These are phyloP conservation scores for Drosophila pandora DNA, from an alignment of 1,140 invertebrate species.

Conservation along the genomic window DNA sequence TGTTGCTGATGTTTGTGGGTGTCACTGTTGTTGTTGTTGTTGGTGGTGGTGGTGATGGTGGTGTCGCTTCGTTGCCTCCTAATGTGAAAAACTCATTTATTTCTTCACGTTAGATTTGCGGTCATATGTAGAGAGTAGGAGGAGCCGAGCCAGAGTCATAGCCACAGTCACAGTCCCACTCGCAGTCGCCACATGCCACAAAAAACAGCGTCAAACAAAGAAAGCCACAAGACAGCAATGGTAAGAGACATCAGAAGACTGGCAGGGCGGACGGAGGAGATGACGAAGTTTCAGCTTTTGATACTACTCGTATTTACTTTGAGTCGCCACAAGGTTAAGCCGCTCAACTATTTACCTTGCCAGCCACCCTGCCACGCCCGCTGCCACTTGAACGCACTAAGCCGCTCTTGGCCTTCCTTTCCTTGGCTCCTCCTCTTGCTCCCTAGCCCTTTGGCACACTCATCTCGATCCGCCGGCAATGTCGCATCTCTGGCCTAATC, in stretches of 20 bases:
- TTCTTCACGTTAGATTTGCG: conserved; percentile 79
- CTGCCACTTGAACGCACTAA: conserved; percentile 68
- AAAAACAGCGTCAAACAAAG: conserved; percentile 47
- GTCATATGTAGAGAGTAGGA: conserved; percentile 50
- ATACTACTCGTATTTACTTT: conserved; percentile 59
- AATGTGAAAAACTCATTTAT: conserved; percentile 82
- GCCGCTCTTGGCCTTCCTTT: conserved; percentile 30
- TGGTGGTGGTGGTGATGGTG: conserved; percentile 17
- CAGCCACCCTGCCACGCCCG: conserved; percentile 8
- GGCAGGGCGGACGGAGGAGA: neutral
- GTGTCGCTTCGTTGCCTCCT: conserved; percentile 78
- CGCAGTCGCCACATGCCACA: conserved; percentile 16
- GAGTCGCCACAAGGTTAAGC: conserved; percentile 70
- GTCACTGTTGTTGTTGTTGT: conserved; percentile 18
- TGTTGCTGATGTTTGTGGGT: conserved; percentile 2
- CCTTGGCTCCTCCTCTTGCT: neutral
- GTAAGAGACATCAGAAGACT: conserved; percentile 3
- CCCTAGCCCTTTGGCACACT: neutral
- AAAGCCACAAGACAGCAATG: conserved; percentile 30
- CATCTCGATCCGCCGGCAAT: conserved; percentile 4
- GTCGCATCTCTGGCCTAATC: conserved; percentile 23
- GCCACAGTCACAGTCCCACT: neutral
- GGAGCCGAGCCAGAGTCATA: neutral
- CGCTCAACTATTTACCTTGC: conserved; percentile 68
- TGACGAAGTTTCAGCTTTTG: conserved; percentile 27